A percentile compares a stretch with the other conserved stretches of the same genome.
These are phyloP conservation scores for Steatocranus sp. DNA, from an alignment of 2,797 vertebrate genomes.

Conservation along the genomic window DNA sequence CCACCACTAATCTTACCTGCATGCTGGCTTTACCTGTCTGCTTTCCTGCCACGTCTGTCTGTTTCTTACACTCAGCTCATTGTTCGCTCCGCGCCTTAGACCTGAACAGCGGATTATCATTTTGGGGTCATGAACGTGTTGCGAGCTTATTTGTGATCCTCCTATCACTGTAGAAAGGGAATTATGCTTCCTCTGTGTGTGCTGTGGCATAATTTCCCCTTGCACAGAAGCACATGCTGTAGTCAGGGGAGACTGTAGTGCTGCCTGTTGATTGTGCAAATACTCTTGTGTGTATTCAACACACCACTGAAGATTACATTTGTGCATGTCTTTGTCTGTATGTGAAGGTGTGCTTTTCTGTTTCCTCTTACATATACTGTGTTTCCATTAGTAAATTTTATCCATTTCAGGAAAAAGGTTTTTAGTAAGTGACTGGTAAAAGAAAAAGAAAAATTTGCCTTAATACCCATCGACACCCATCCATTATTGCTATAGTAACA, in stretches of 20 bases:
- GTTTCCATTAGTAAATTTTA: not conserved
- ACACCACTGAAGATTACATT: not conserved
- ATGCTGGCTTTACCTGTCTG: not conserved
- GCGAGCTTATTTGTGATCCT: constrained; percentile 42
- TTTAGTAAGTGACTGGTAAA: constrained; percentile 20
- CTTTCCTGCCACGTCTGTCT: not conserved
- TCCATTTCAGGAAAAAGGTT: not conserved
- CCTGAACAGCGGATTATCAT: constrained; percentile 44
- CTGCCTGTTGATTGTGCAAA: constrained; percentile 43
- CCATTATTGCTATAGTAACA: constrained; percentile 63
- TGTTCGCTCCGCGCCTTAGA: constrained; percentile 25
- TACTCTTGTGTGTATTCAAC: constrained; percentile 2
- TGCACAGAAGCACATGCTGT: not conserved
- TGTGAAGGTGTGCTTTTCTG: not conserved
- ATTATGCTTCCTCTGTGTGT: constrained; percentile 29
- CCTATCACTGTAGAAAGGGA: constrained; percentile 15
- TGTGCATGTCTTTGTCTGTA: not conserved
- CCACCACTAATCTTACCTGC: constrained; percentile 52
- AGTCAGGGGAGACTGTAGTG: constrained; percentile 14
- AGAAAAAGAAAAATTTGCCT: constrained; percentile 3
- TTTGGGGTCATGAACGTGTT: constrained; percentile 25
- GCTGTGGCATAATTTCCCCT: constrained; percentile 24
- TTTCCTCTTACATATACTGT: not conserved
- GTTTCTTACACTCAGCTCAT: constrained; percentile 34
- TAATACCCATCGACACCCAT: constrained; percentile 17